Conservation (phyloP, 2,113 vertebrate species). For the Boulengeromyrus knoepffleri region DNA sequence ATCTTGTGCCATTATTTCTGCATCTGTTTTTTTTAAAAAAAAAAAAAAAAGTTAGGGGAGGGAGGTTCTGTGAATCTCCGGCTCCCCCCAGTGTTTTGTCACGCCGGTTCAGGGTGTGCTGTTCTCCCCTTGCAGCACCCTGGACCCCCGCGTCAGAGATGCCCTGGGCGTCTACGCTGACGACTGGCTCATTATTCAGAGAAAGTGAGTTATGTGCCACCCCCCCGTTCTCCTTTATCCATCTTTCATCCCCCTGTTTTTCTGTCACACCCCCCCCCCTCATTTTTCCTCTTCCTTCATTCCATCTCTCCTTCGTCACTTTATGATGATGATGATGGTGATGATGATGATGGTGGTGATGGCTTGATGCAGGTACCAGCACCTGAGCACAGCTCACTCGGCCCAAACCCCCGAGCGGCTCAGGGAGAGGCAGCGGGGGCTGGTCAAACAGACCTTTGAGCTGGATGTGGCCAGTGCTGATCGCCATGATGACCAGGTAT, state of each 20-base stretch:
- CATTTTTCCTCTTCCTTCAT: background rate
- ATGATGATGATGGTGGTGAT: background rate
- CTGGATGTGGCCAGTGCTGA: slow-evolving; percentile 66
- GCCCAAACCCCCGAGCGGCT: slow-evolving; percentile 70
- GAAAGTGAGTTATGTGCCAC: slow-evolving; percentile 63
- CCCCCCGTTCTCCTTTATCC: background rate
- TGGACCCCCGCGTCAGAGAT: slow-evolving; percentile 76
- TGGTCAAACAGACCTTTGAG: slow-evolving; percentile 76
- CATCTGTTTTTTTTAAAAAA: background rate
- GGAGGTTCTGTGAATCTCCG: background rate
- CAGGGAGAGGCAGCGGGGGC: slow-evolving; percentile 70
- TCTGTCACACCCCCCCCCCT: background rate
- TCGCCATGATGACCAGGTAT: slow-evolving; percentile 71
- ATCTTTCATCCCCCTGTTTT: background rate
- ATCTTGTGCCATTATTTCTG: background rate
- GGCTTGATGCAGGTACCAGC: slow-evolving; percentile 62
- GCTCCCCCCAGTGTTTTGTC: background rate
- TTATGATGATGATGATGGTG: background rate
- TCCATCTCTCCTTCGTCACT: background rate
- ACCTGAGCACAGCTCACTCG: slow-evolving; percentile 62
- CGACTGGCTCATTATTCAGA: slow-evolving; percentile 79
- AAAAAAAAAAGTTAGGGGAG: background rate
- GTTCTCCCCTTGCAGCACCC: slow-evolving; percentile 54
- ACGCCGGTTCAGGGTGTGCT: background rate
- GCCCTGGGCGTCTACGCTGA: slow-evolving; percentile 78